Conservation (phyloP, 2,113 vertebrate species). For the Colistium nudipinnis region DNA sequence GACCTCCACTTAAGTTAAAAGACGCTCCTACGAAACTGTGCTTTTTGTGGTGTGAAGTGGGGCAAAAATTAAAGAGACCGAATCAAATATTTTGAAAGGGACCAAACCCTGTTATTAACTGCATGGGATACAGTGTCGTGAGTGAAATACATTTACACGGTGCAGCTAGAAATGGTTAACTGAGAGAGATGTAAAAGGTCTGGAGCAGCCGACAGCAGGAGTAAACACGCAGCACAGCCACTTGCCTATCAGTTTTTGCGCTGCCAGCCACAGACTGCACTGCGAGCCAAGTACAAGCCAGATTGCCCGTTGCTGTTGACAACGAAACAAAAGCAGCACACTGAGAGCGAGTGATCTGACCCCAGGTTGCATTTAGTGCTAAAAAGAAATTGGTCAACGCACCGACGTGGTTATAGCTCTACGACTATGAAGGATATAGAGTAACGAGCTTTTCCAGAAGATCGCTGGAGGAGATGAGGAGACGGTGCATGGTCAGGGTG, state of each 20-base stretch:
- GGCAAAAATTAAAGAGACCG: constrained; percentile 9
- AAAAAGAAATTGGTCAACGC: not conserved
- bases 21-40: not conserved
- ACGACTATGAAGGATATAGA: constrained; percentile 90
- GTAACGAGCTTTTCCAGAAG: constrained; percentile 88
- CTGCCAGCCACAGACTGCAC: constrained; percentile 54
- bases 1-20: constrained; percentile 34
- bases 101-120: constrained; percentile 6
- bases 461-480: constrained; percentile 90
- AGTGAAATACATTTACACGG: not conserved
- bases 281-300: constrained; percentile 58
- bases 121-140: not conserved
- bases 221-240: constrained; percentile 50
- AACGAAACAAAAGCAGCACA: constrained; percentile 61
- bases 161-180: not conserved
- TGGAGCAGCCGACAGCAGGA: constrained; percentile 33
- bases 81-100: constrained; percentile 33
- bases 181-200: constrained; percentile 28
- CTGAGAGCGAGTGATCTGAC: constrained; percentile 43
- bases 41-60: not conserved
- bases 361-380: constrained; percentile 27
- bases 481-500: constrained; percentile 92
- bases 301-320: constrained; percentile 72
- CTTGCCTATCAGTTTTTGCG: constrained; percentile 52
- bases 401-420: not conserved